phyloP scores from a whole-genome alignment of 53 echinoderm and acorn worm species.

The Pentamera pediparva region DNA sequence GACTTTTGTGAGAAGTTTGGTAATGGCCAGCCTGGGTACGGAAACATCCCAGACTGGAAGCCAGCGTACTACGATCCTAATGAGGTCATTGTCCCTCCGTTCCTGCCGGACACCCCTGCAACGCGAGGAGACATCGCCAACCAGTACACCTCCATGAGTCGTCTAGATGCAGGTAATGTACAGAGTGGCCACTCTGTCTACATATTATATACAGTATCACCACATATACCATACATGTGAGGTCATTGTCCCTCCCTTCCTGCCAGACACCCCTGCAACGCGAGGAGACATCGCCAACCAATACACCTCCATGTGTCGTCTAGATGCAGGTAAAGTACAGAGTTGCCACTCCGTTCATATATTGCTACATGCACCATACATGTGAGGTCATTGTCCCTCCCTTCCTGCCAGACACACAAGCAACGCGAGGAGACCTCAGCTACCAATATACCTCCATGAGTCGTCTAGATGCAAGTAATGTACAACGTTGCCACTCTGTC shows the following conservation, averaged over 20 bases:
- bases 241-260: conserved; percentile 51
- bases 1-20: conserved; percentile 91
- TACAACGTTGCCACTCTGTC: too few species aligned
- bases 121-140: conserved; percentile 71
- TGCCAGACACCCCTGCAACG: conserved; percentile 77
- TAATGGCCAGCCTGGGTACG: conserved; percentile 60
- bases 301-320: conserved; percentile 71
- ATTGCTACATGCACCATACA: too few species aligned
- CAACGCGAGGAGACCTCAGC: conserved; percentile 58
- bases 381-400: too few species aligned
- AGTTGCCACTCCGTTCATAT: too few species aligned
- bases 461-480: too few species aligned
- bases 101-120: conserved; percentile 71
- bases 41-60: conserved; percentile 84
- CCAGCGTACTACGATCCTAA: conserved; percentile 51
- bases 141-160: conserved; percentile 74
- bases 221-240: too few species aligned
- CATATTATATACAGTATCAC: too few species aligned
- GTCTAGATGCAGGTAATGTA: conserved; percentile 94
- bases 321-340: conserved; percentile 68
- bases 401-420: conserved; percentile 62
- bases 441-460: too few species aligned
- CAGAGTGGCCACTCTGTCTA: too few species aligned
- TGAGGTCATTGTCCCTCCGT: conserved; percentile 53
- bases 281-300: conserved; percentile 71